Evolutionary conservation across 2,113 vertebrate genomes (phyloP).

Genomic region (Telmatochromis bifrenatus): DNA sequence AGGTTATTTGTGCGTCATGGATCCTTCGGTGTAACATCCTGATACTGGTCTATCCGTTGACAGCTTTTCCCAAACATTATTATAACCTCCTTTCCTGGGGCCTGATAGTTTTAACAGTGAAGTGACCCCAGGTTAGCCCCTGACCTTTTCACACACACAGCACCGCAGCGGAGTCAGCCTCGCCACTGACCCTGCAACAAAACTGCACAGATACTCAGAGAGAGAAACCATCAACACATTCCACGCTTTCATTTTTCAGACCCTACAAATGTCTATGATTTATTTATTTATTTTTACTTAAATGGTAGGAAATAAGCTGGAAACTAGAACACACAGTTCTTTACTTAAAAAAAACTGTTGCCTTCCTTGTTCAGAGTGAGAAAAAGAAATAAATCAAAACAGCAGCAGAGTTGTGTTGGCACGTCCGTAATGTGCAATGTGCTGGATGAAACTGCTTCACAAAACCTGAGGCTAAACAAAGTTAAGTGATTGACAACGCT

Average conservation of each 20-base stretch:
- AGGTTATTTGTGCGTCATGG: neutral
- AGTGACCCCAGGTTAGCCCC: slow-evolving; percentile 85
- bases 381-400: slow-evolving; percentile 46
- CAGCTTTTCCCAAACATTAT: slow-evolving; percentile 70
- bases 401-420: slow-evolving; percentile 20
- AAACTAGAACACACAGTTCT: neutral
- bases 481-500: slow-evolving; percentile 99
- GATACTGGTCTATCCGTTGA: slow-evolving; percentile 23
- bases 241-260: neutral
- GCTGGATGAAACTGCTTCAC: slow-evolving; percentile 42
- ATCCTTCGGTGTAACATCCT: neutral
- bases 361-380: neutral
- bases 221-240: slow-evolving; percentile 29
- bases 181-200: slow-evolving; percentile 59
- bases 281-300: neutral
- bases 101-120: slow-evolving; percentile 71
- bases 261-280: neutral
- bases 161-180: slow-evolving; percentile 56
- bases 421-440: slow-evolving; percentile 52
- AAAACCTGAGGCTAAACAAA: slow-evolving; percentile 75
- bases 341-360: neutral
- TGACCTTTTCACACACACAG: slow-evolving; percentile 72
- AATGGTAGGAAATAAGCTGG: neutral
- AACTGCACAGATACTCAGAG: slow-evolving; percentile 31
- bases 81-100: slow-evolving; percentile 64